A percentile compares a stretch with the other conserved stretches of the same genome.
Conservation (phyloP, 2,888 invertebrate species). For the Clepsis dumicolana region DNA sequence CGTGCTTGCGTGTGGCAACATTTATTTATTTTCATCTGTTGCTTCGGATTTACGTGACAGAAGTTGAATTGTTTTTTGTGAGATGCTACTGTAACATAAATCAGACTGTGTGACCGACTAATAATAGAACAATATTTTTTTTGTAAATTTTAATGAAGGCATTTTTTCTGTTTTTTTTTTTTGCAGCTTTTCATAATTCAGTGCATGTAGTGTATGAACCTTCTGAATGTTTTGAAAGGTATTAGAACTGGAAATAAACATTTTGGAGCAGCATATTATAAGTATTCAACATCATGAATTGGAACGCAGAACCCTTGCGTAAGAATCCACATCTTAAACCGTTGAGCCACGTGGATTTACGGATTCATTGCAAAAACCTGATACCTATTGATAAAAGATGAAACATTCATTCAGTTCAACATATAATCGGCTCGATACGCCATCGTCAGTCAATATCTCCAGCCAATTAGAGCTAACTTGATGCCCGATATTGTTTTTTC, state of each 20-base stretch:
- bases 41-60: conserved; percentile 7
- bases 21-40: conserved; percentile 34
- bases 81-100: background rate
- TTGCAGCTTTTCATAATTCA: too few species aligned
- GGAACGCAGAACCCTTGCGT: too few species aligned
- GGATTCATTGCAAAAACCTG: background rate
- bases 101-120: background rate
- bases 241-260: too few species aligned
- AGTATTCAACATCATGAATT: too few species aligned
- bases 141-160: too few species aligned
- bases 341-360: background rate
- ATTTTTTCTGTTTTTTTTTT: too few species aligned
- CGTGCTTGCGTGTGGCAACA: conserved; percentile 16
- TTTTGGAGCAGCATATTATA: too few species aligned
- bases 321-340: background rate
- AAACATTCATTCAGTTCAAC: background rate
- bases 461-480: background rate
- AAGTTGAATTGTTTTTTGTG: background rate
- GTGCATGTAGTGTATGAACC: too few species aligned
- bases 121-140: too few species aligned
- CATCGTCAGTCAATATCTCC: background rate
- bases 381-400: background rate
- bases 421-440: background rate
- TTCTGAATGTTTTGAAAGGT: too few species aligned
- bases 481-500: background rate